Evolutionary conservation across 1,140 invertebrate genomes (phyloP).

Genomic region (Vollenhovia emeryi): DNA sequence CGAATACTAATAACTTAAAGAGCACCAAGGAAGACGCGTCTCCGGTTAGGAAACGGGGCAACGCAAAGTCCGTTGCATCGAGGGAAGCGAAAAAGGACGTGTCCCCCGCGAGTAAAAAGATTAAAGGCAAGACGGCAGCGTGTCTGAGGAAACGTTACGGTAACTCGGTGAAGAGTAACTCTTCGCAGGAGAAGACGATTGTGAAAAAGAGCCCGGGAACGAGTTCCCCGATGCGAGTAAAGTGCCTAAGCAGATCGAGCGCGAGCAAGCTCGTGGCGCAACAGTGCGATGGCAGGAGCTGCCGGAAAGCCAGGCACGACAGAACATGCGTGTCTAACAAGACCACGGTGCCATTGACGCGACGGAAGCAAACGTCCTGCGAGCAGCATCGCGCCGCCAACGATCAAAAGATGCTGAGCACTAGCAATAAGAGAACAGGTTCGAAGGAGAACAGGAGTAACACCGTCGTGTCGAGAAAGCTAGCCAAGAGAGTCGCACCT

Average conservation of each 20-base stretch:
- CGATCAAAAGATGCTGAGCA: constrained; percentile 65
- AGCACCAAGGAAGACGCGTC: constrained; percentile 43
- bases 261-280: constrained; percentile 65
- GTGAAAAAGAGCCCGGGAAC: constrained; percentile 17
- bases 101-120: constrained; percentile 35
- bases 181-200: constrained; percentile 46
- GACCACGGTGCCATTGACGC: constrained; percentile 46
- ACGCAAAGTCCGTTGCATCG: constrained; percentile 35
- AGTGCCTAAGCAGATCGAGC: constrained; percentile 71
- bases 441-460: constrained; percentile 80
- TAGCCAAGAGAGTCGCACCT: constrained; percentile 67
- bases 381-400: constrained; percentile 46
- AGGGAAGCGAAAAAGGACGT: constrained; percentile 30
- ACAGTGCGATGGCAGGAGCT: constrained; percentile 63
- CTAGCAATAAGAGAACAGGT: constrained; percentile 72
- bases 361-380: constrained; percentile 67
- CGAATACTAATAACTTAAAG: neutral
- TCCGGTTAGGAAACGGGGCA: constrained; percentile 37
- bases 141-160: constrained; percentile 68
- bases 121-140: constrained; percentile 63
- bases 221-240: constrained; percentile 66
- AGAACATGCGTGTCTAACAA: constrained; percentile 64
- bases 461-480: constrained; percentile 63
- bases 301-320: constrained; percentile 71
- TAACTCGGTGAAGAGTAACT: constrained; percentile 40